Base-by-base conservation (phyloP, 2,797 vertebrate genomes). In the Sebastes matsubarae region DNA sequence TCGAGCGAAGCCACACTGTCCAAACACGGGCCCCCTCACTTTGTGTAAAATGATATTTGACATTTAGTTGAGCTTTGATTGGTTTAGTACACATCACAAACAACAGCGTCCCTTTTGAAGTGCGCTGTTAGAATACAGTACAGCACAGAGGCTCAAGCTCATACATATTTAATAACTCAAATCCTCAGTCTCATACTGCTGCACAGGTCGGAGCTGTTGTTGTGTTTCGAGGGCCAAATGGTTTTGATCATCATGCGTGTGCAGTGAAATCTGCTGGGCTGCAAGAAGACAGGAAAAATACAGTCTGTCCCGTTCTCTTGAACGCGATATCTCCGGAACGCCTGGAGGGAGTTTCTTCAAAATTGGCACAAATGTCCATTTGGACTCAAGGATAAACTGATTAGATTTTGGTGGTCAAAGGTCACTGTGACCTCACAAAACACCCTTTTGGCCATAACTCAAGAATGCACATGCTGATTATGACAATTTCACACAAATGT, bases 141-240 rank as follows among this genome's bases (percentile, higher is more conserved):
- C 75, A 60, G 81, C 83, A 60, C 80, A 54, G 68, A 68, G 72
- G 34, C 90, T 93, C 80, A 89, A 67, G 32, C 90, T 94, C 84
- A 90, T 92, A 3, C 87, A 94, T 93, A 87, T 93, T 94, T 93
- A 88, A 93, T 87, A 73, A 20, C 38, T 72, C 18, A 69, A 87
- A 85, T 88, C 82, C 90, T 84, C 82, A 64, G 73, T 72, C 81
- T 83, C 65, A 72, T 75, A 25, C 78, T 52, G 77, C 77, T 24
- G 12, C 30, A 58, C 79, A 83, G 80, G 82, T 87, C 84, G 75
- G 68, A 25, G 11, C 29, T 72, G 46, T 76, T 87, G 8, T 61
- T 85, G 46, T 58, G 78, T 75, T 87, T 80, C 25, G 72, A 68
- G 72, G 67, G 46, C 68, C 42, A 50, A 72, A 64, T 71, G 38